Conservation (phyloP, 2,797 vertebrate genomes). For the Halcyon smyrnensis region DNA sequence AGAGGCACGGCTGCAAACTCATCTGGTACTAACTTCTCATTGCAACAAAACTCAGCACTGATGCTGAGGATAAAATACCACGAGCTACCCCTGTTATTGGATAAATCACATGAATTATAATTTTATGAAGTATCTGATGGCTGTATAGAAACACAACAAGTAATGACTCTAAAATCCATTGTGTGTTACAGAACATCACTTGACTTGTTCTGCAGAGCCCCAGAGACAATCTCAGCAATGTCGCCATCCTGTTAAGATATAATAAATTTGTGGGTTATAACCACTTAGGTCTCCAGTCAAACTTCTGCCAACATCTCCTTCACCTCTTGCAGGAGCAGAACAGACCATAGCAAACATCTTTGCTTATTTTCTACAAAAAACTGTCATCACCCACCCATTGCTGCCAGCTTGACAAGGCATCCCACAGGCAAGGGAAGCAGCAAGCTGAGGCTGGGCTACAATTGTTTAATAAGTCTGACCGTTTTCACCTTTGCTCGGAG, state of each 20-base stretch:
- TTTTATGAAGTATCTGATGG: neutral
- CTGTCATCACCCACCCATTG: neutral
- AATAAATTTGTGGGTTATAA: neutral
- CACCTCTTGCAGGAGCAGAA: neutral
- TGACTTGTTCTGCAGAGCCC: neutral
- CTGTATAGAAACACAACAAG: neutral
- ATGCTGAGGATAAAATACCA: neutral
- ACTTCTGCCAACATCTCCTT: neutral
- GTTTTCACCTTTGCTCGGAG: neutral
- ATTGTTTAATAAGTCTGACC: neutral
- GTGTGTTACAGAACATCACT: rapidly evolving
- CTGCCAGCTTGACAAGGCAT: neutral
- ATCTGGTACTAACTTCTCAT: neutral
- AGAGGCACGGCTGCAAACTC: neutral
- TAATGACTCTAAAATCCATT: neutral
- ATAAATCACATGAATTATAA: neutral
- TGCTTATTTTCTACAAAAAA: neutral
- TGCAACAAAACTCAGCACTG: neutral
- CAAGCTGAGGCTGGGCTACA: neutral
- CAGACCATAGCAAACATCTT: neutral
- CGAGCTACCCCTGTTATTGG: neutral
- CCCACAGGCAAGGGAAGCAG: rapidly evolving
- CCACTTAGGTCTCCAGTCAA: neutral
- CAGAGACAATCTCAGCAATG: neutral
- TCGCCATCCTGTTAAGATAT: neutral